phyloP scores from a whole-genome alignment of 2,888 invertebrate species.

The Cheilosia impressa region DNA sequence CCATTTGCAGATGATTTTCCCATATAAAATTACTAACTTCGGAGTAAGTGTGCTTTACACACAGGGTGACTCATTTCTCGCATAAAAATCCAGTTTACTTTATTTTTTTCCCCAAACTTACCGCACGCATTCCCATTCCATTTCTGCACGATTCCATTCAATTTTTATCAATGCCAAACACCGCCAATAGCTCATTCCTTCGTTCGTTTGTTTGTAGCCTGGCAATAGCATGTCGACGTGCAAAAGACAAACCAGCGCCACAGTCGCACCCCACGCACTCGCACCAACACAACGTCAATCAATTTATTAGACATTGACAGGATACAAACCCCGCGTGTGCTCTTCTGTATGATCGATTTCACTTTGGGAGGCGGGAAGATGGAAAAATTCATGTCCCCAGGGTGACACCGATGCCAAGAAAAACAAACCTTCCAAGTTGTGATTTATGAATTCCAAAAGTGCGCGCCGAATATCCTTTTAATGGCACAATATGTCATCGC shows the following conservation, averaged over 20 bases:
- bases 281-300: slow-evolving; percentile 65
- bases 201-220: slow-evolving; percentile 12
- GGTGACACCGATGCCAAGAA: slow-evolving; percentile 37
- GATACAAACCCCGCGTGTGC: slow-evolving; percentile 54
- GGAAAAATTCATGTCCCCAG: slow-evolving; percentile 35
- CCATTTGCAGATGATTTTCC: too few species aligned
- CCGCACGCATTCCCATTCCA: too few species aligned
- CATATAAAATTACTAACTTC: too few species aligned
- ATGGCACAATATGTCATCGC: slow-evolving; percentile 44
- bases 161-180: slow-evolving; percentile 53
- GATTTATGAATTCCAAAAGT: slow-evolving; percentile 69
- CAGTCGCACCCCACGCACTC: slow-evolving; percentile 41
- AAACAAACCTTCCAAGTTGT: slow-evolving; percentile 13
- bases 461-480: slow-evolving; percentile 46
- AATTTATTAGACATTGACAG: slow-evolving; percentile 74
- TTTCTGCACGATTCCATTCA: slow-evolving; percentile 46
- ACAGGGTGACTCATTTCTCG: too few species aligned
- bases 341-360: slow-evolving; percentile 63
- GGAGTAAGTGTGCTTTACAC: too few species aligned
- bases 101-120: too few species aligned
- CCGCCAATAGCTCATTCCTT: slow-evolving; percentile 44
- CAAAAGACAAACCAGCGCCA: slow-evolving; percentile 2
- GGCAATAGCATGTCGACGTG: slow-evolving; percentile 44
- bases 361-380: slow-evolving; percentile 5
- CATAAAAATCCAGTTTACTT: too few species aligned